Percentiles rank a stretch among this genome's conserved stretches.
These are phyloP conservation scores for Plecotus auritus DNA, from an alignment of 2,113 vertebrate species.

Conservation along the genomic window DNA sequence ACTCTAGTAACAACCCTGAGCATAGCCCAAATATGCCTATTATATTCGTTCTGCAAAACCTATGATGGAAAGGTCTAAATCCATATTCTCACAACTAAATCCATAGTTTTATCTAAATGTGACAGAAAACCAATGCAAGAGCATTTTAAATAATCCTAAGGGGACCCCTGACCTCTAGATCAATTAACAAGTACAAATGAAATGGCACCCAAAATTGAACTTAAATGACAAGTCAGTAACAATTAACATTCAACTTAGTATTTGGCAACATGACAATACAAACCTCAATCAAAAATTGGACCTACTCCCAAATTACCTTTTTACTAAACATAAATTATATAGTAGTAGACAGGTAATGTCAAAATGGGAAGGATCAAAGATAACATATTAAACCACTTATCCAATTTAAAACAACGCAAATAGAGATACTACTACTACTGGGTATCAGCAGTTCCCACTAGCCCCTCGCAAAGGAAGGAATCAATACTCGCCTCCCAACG, in stretches of 20 bases:
- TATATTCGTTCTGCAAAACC: neutral
- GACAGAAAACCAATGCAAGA: slow-evolving; percentile 4
- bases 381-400: neutral
- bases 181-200: slow-evolving; percentile 4
- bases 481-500: neutral
- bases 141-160: slow-evolving; percentile 34
- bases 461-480: slow-evolving; percentile 52
- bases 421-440: neutral
- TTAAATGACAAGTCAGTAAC: slow-evolving; percentile 45
- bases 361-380: neutral
- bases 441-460: slow-evolving; percentile 24
- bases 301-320: slow-evolving; percentile 45
- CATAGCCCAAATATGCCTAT: neutral
- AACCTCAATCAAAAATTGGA: slow-evolving; percentile 56
- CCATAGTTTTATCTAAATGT: neutral
- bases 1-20: neutral
- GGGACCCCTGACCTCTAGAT: neutral
- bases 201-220: slow-evolving; percentile 37
- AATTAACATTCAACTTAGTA: slow-evolving; percentile 39
- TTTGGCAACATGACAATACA: slow-evolving; percentile 46
- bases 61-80: slow-evolving; percentile 7
- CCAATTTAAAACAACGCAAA: slow-evolving; percentile 38
- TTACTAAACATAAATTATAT: slow-evolving; percentile 48
- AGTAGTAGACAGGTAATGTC: neutral
- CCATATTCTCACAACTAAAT: neutral